Evolutionary conservation across 2,113 vertebrate genomes (phyloP).

Genomic region (Tupaia tana): DNA sequence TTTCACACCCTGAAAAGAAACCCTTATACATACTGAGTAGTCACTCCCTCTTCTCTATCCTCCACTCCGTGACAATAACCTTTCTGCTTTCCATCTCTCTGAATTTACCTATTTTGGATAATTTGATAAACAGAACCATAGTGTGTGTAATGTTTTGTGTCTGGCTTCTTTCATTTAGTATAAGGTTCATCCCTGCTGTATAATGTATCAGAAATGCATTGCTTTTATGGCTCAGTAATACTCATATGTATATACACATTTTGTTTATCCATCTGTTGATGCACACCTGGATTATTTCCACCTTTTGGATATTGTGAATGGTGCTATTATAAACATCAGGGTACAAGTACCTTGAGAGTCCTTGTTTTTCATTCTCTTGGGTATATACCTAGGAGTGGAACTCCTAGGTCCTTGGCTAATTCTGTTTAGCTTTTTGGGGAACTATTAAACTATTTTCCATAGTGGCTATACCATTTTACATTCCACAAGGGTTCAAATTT

Average conservation of each 20-base stretch:
- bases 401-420: not conserved
- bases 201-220: not conserved
- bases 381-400: not conserved
- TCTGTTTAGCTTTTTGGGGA: not conserved
- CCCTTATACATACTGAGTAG: not conserved
- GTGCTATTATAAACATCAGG: not conserved
- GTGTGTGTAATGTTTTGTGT: not conserved
- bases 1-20: slow-evolving; percentile 22
- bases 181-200: not conserved
- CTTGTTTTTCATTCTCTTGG: not conserved
- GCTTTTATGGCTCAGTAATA: not conserved
- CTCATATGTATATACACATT: not conserved
- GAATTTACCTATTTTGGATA: not conserved
- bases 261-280: not conserved
- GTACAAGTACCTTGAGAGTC: not conserved
- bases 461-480: not conserved
- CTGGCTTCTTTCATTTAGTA: not conserved
- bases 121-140: not conserved
- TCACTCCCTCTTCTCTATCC: not conserved
- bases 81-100: not conserved
- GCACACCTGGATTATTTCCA: not conserved
- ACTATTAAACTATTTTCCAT: not conserved
- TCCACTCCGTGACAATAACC: too few relatives aligned
- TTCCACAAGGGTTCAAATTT: not conserved
- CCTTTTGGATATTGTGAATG: not conserved